These are phyloP conservation scores for Bugula neritina DNA, from an alignment of 2,888 invertebrate species.

Conservation along the genomic window DNA sequence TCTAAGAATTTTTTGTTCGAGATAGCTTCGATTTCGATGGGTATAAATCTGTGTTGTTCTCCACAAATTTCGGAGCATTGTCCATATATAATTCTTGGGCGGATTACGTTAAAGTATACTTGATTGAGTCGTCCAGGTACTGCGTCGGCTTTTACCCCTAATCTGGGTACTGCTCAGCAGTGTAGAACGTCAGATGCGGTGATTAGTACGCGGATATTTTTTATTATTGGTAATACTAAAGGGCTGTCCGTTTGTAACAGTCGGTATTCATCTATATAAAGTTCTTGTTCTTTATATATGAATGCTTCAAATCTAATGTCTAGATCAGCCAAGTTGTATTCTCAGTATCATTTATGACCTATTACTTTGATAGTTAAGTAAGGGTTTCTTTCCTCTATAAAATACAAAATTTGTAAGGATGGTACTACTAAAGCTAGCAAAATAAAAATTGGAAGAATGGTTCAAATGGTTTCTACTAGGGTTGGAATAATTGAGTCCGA, in stretches of 20 bases:
- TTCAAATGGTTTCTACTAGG: conserved; percentile 34
- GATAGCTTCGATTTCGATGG: conserved; percentile 57
- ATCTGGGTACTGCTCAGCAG: conserved; percentile 49
- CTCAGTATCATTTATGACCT: conserved; percentile 52
- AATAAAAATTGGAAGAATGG: conserved; percentile 40
- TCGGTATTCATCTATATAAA: conserved; percentile 40
- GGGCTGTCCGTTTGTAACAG: conserved; percentile 50
- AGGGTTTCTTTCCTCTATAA: conserved; percentile 41
- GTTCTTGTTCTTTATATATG: conserved; percentile 39
- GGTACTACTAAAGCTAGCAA: conserved; percentile 36
- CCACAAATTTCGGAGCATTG: conserved; percentile 80
- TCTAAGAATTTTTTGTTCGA: too few relatives aligned
- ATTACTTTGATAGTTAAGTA: conserved; percentile 44
- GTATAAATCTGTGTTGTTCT: conserved; percentile 73
- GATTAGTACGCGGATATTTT: conserved; percentile 43
- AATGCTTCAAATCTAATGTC: conserved; percentile 49
- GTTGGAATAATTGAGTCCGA: conserved; percentile 32
- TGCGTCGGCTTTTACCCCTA: conserved; percentile 54
- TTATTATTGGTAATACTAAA: conserved; percentile 41
- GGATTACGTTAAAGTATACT: conserved; percentile 60
- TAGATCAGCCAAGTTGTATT: conserved; percentile 47
- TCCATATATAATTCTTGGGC: conserved; percentile 65
- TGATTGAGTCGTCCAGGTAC: conserved; percentile 54
- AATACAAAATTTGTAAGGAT: conserved; percentile 34
- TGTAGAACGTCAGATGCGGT: conserved; percentile 54